Percentiles rank a stretch among this genome's conserved stretches.
Conservation (phyloP, 2,888 invertebrate genomes). For the Hymenopus coronatus region DNA sequence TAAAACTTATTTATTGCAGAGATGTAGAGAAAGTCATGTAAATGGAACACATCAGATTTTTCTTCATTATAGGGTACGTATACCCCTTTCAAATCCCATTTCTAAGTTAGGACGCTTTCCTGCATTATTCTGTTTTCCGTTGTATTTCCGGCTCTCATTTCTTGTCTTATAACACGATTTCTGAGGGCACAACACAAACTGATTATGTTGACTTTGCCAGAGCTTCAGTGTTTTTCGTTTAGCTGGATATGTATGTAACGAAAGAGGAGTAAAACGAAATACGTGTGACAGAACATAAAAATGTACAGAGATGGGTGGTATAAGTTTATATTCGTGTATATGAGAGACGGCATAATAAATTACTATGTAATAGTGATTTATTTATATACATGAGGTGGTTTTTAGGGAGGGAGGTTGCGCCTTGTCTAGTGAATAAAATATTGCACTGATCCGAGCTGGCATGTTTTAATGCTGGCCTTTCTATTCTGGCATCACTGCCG, state of each 20-base stretch:
- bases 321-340: not conserved
- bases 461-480: not conserved
- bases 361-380: not conserved
- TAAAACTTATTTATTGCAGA: too few species aligned
- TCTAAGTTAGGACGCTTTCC: too few species aligned
- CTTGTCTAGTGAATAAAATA: not conserved
- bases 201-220: too few species aligned
- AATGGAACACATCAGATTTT: too few species aligned
- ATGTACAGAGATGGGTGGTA: not conserved
- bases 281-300: not conserved
- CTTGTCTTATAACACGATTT: too few species aligned
- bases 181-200: too few species aligned
- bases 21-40: too few species aligned
- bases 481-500: not conserved
- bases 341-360: not conserved
- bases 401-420: not conserved
- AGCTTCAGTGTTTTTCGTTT: not conserved
- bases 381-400: not conserved
- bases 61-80: too few species aligned
- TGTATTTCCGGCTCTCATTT: too few species aligned
- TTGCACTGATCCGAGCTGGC: not conserved
- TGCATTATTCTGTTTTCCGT: too few species aligned
- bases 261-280: not conserved
- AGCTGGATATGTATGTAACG: too few species aligned
- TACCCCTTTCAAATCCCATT: too few species aligned